Conservation (phyloP, 1,140 invertebrate species). For the Teleopsis dalmanni region DNA sequence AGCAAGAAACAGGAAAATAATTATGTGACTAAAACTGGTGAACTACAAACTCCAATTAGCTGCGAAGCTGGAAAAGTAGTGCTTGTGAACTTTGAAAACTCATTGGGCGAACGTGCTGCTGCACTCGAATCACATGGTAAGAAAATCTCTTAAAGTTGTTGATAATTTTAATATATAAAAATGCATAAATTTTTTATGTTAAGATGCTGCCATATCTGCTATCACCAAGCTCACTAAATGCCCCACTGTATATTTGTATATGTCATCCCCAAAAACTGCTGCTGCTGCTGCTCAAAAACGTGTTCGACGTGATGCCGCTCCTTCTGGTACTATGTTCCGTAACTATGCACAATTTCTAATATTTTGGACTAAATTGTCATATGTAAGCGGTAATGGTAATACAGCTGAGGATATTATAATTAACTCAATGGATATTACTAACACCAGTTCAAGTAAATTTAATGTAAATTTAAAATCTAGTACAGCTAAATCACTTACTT, state of each 20-base stretch:
- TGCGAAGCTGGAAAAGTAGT: conserved; percentile 24
- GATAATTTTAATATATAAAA: conserved; percentile 3
- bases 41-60: conserved; percentile 24
- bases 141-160: neutral
- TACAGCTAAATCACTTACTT: conserved; percentile 17
- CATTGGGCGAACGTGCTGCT: conserved; percentile 32
- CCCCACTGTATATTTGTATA: conserved; percentile 35
- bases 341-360: conserved; percentile 26
- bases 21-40: conserved; percentile 24
- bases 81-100: conserved; percentile 44
- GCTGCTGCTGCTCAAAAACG: conserved; percentile 24
- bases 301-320: conserved; percentile 16
- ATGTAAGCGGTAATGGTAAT: neutral
- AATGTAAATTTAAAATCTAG: conserved; percentile 13
- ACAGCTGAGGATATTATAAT: conserved; percentile 7
- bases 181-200: conserved; percentile 21
- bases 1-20: conserved; percentile 25
- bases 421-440: conserved; percentile 13
- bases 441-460: conserved; percentile 16
- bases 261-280: conserved; percentile 25
- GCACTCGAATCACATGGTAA: conserved; percentile 46
- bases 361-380: conserved; percentile 15
- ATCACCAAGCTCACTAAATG: conserved; percentile 29
- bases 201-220: conserved; percentile 35
- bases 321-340: conserved; percentile 14